A percentile compares a stretch with the other conserved stretches of the same genome.
Conservation (phyloP, 2,888 invertebrate species). For the Piscicola geometra region DNA sequence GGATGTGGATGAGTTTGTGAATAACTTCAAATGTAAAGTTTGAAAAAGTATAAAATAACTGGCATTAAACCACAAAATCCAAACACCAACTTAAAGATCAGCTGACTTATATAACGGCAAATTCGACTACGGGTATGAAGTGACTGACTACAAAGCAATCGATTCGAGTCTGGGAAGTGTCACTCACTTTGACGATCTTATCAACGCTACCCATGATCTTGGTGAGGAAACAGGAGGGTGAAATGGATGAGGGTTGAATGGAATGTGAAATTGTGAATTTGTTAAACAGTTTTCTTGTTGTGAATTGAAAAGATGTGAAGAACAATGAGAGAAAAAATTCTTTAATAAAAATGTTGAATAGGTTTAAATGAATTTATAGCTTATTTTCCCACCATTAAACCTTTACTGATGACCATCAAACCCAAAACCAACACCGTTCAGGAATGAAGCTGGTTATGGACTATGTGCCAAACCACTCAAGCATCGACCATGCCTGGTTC, state of each 20-base stretch:
- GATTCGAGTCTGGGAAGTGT: slow-evolving; percentile 37
- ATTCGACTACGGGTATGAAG: slow-evolving; percentile 41
- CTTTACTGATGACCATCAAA: background rate
- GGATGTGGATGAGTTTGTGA: too few species aligned
- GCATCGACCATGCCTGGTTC: slow-evolving; percentile 70
- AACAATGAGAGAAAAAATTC: background rate
- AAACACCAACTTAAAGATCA: background rate
- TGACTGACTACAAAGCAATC: slow-evolving; percentile 40
- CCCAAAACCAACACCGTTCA: background rate
- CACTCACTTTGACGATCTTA: slow-evolving; percentile 37
- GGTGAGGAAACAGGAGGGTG: too few species aligned
- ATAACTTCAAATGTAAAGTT: too few species aligned
- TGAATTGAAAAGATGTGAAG: background rate
- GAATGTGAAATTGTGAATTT: too few species aligned
- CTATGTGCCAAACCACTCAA: slow-evolving; percentile 63
- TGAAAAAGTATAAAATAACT: too few species aligned
- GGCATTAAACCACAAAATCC: too few species aligned
- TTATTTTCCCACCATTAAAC: background rate
- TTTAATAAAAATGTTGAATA: background rate
- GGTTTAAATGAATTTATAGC: too few species aligned
- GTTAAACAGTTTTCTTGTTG: too few species aligned
- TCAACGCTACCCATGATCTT: slow-evolving; percentile 29
- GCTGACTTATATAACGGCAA: background rate
- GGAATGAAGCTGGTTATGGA: slow-evolving; percentile 67
- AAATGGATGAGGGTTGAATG: too few species aligned